Percentiles rank a stretch among this genome's conserved stretches.
Evolutionary conservation across 2,113 vertebrate species (phyloP).

Genomic region (Pycnonotus jocosus): DNA sequence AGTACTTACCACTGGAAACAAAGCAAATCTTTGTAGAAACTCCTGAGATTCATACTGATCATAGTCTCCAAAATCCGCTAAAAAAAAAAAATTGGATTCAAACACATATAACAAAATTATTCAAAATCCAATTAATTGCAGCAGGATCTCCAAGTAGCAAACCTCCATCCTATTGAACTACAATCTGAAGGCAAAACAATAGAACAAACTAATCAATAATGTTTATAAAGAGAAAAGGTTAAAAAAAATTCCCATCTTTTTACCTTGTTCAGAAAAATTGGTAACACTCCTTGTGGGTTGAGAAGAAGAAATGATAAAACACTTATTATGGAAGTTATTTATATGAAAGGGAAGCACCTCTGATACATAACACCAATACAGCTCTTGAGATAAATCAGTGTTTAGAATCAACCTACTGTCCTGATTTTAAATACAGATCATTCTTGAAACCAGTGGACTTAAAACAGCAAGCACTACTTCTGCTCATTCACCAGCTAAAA

Average conservation of each 20-base stretch:
- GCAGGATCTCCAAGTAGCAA: neutral
- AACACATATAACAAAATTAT: neutral
- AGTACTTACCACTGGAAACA: slow-evolving; percentile 92
- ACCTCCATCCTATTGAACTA: neutral
- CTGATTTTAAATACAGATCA: neutral
- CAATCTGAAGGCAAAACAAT: neutral
- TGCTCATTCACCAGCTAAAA: neutral
- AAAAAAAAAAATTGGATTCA: slow-evolving; percentile 38
- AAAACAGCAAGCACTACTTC: neutral
- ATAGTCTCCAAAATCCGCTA: slow-evolving; percentile 97
- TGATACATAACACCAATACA: neutral
- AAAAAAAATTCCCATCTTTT: neutral
- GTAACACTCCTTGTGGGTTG: neutral
- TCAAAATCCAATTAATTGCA: neutral
- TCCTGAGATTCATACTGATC: slow-evolving; percentile 96
- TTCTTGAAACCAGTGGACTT: neutral
- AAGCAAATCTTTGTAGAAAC: slow-evolving; percentile 93
- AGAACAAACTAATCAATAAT: neutral
- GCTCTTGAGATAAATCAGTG: neutral
- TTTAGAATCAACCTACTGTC: neutral
- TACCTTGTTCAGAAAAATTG: neutral
- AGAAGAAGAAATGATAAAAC: neutral
- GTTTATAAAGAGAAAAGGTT: neutral
- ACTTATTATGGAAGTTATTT: neutral
- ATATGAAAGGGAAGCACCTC: neutral